Percentiles rank a stretch among this genome's conserved stretches.
Evolutionary conservation across 2,113 vertebrate genomes (phyloP).

Genomic region (Syngnathus scovelli): DNA sequence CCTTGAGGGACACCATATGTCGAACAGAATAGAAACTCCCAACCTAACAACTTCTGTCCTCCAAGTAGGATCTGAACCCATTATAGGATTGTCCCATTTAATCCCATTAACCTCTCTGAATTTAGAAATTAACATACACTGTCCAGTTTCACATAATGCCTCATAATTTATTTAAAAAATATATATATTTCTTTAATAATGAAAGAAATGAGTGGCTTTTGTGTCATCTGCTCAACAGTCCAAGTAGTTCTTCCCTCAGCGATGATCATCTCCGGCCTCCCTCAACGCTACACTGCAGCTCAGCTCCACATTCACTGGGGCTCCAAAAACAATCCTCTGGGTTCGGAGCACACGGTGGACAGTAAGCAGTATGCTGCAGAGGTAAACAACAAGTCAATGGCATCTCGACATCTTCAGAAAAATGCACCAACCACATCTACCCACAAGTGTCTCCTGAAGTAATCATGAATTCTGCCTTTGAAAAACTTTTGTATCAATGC

Average conservation of each 20-base stretch:
- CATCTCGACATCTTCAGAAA: not conserved
- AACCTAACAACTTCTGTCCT: no score
- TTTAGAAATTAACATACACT: not conserved
- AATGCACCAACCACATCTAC: not conserved
- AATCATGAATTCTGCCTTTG: not conserved
- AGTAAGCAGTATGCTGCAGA: conserved; percentile 85
- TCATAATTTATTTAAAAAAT: no score
- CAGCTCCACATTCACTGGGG: conserved; percentile 97
- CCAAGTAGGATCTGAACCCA: no score
- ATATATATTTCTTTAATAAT: not conserved
- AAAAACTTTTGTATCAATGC: not conserved
- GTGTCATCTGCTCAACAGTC: conserved; percentile 67
- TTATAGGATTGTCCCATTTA: no score
- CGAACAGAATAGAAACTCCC: no score
- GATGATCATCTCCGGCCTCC: conserved; percentile 80
- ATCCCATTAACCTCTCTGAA: not conserved
- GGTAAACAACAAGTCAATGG: conserved; percentile 66
- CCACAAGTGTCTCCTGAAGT: conserved; percentile 5
- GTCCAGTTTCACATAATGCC: not conserved
- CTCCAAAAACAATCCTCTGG: conserved; percentile 63
- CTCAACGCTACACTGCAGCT: conserved; percentile 76
- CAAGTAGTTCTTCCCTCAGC: conserved; percentile 75
- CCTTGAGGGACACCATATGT: no score
- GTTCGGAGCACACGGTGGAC: conserved; percentile 84
- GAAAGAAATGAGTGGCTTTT: not conserved